Evolutionary conservation across 2,797 vertebrate genomes (phyloP).

Genomic region (Ibycter americanus): DNA sequence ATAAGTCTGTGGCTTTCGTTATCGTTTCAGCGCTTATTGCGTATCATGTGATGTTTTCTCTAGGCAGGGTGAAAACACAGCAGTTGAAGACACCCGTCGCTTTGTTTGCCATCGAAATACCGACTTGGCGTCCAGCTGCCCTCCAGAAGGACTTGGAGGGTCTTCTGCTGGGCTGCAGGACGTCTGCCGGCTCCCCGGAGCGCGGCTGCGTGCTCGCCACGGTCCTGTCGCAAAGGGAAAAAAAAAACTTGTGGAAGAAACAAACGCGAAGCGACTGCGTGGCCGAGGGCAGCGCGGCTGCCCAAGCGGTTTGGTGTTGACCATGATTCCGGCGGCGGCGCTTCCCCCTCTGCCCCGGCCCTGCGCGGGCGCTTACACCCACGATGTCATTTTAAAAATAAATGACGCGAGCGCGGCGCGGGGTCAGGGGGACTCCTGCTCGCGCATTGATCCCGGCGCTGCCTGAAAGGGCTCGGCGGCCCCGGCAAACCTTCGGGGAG

Average conservation of each 20-base stretch:
- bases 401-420: background rate
- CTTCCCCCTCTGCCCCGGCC: background rate
- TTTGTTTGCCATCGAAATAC: background rate
- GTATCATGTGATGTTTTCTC: background rate
- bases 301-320: background rate
- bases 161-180: background rate
- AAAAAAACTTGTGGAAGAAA: background rate
- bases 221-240: fast-evolving
- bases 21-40: background rate
- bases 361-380: background rate
- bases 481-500: slow-evolving; percentile 37
- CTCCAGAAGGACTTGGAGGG: fast-evolving
- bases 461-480: background rate
- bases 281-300: background rate
- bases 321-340: background rate
- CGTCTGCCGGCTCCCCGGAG: fast-evolving
- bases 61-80: background rate
- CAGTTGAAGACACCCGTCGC: background rate
- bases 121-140: fast-evolving
- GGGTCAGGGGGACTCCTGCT: slow-evolving; percentile 1
- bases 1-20: fast-evolving
- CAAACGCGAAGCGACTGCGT: fast-evolving
- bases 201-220: fast-evolving
- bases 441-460: background rate
- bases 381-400: slow-evolving; percentile 35